These are phyloP conservation scores for Teleopsis dalmanni DNA, from an alignment of 1,140 invertebrate genomes.

Conservation along the genomic window DNA sequence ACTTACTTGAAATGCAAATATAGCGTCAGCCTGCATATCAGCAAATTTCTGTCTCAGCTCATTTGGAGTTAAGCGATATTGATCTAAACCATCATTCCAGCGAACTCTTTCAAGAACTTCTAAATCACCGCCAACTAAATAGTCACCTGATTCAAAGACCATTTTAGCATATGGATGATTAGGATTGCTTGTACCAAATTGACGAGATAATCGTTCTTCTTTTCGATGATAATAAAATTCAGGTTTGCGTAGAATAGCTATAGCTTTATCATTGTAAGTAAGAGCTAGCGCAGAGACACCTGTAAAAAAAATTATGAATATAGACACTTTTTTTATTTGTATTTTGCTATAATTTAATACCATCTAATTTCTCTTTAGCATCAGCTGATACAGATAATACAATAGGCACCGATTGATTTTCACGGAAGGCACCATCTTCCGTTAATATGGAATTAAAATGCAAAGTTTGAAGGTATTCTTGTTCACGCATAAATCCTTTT, in stretches of 20 bases:
- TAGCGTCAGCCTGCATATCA: slow-evolving; percentile 83
- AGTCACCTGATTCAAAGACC: slow-evolving; percentile 89
- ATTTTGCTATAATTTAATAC: too few relatives aligned
- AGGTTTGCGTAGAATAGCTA: slow-evolving; percentile 84
- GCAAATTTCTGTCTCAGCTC: slow-evolving; percentile 80
- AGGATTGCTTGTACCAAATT: slow-evolving; percentile 87
- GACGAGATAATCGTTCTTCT: slow-evolving; percentile 83
- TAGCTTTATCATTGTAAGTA: slow-evolving; percentile 57
- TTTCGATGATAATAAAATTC: slow-evolving; percentile 95
- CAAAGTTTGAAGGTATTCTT: slow-evolving; percentile 86
- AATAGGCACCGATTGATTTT: slow-evolving; percentile 93
- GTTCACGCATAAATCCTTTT: slow-evolving; percentile 94
- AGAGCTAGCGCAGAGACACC: slow-evolving; percentile 58
- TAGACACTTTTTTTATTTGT: too few relatives aligned
- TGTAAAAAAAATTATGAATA: too few relatives aligned
- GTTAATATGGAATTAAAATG: slow-evolving; percentile 86
- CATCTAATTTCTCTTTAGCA: slow-evolving; percentile 71
- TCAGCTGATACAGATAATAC: slow-evolving; percentile 72
- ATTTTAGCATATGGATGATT: slow-evolving; percentile 91
- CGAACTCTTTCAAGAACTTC: slow-evolving; percentile 85
- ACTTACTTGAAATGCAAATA: slow-evolving; percentile 92
- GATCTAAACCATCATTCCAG: slow-evolving; percentile 94
- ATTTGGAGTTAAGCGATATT: slow-evolving; percentile 89
- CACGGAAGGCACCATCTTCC: slow-evolving; percentile 53
- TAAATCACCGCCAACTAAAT: slow-evolving; percentile 89